Evolutionary conservation across 1,140 invertebrate species (phyloP).

Genomic region (Hylaeus anthracinus): DNA sequence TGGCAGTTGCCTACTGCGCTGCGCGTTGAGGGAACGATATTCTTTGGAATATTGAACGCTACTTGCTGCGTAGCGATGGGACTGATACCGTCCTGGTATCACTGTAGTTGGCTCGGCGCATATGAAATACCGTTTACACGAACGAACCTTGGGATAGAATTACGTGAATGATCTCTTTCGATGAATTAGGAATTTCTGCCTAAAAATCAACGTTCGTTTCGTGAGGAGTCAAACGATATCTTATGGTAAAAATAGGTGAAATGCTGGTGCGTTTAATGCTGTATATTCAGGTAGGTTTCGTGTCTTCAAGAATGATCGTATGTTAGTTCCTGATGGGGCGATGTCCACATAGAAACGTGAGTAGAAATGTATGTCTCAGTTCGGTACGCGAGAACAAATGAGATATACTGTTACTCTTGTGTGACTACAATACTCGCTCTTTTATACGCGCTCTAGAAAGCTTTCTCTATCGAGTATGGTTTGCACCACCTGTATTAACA

Average conservation of each 20-base stretch:
- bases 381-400: slow-evolving; percentile 64
- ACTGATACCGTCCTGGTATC: too few relatives aligned
- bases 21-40: neutral
- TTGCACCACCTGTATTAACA: neutral
- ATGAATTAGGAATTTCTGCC: too few relatives aligned
- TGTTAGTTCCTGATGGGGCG: slow-evolving; percentile 1
- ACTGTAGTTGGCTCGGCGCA: too few relatives aligned
- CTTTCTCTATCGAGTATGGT: slow-evolving; percentile 48
- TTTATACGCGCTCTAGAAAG: slow-evolving; percentile 59
- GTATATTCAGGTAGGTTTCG: too few relatives aligned
- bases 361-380: slow-evolving; percentile 62
- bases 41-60: neutral
- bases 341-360: slow-evolving; percentile 57
- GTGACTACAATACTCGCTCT: slow-evolving; percentile 53
- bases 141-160: too few relatives aligned
- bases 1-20: neutral
- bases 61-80: too few relatives aligned
- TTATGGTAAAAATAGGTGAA: too few relatives aligned
- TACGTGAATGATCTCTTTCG: too few relatives aligned
- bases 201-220: too few relatives aligned
- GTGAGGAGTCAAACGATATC: too few relatives aligned
- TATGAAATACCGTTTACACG: too few relatives aligned
- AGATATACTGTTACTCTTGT: slow-evolving; percentile 65
- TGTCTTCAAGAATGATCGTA: neutral
- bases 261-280: too few relatives aligned